These are phyloP conservation scores for Merops nubicus DNA, from an alignment of 2,113 vertebrate genomes.

Conservation along the genomic window DNA sequence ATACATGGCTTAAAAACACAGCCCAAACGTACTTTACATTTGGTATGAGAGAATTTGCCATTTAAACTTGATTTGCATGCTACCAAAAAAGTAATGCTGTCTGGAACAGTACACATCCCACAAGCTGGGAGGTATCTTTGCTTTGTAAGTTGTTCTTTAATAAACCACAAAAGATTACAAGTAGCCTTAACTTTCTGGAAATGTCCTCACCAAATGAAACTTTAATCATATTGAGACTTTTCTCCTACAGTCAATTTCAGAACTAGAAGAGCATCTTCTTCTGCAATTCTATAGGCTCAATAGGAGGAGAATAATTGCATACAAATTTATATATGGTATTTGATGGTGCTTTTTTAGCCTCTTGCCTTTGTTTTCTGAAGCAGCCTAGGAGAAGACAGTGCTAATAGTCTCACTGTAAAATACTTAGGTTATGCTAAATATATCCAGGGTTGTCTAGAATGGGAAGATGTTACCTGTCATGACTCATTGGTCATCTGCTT, in stretches of 20 bases:
- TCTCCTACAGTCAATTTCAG: neutral
- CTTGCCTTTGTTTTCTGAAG: neutral
- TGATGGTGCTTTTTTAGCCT: neutral
- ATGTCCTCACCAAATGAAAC: neutral
- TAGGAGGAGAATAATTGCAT: neutral
- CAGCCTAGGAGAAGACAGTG: neutral
- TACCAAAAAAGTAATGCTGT: neutral
- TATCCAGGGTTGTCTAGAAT: neutral
- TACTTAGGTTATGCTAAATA: neutral
- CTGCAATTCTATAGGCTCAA: fast-evolving
- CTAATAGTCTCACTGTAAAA: neutral
- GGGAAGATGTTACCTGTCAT: neutral
- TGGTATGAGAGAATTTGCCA: neutral
- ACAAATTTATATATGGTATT: neutral
- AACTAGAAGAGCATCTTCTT: neutral
- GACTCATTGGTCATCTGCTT: neutral
- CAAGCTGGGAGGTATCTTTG: neutral
- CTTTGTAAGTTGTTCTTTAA: neutral
- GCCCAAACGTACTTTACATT: neutral
- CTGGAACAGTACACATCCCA: neutral
- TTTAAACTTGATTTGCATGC: neutral
- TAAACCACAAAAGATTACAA: neutral
- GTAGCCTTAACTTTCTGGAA: neutral
- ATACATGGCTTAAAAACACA: neutral
- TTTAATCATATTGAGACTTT: neutral